Base-by-base conservation (phyloP, 1,140 invertebrate genomes). In the Antheraea pernyi region DNA sequence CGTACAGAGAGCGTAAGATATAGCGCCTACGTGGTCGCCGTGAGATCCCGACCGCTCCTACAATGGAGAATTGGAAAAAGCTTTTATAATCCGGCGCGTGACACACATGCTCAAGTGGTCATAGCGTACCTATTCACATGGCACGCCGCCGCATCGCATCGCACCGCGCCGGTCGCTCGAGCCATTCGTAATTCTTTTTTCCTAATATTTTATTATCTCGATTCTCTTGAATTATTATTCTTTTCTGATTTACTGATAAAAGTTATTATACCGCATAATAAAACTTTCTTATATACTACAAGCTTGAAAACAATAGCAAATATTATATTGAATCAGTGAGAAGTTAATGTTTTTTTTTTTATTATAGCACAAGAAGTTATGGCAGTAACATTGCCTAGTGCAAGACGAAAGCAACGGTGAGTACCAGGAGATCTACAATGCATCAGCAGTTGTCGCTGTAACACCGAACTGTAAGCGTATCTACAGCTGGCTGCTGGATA, bases 1-100 rank as follows among this genome's bases (percentile, higher is more conserved):
- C 86, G 87, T 80, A 88, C 84, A 81, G 81, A 81, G 85, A 86
- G 77, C 78, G 82, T 85, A 88, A 91, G 88, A 91, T 91, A 91
- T 91, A 85, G 88, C 88, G 82, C 84, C 86, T 91, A 91, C 89
- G 89, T 91, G 89, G 85, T 83, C 83, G 79, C 82, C 77, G 80
- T 73, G 82, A 81, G 86, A 81, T 82, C 81, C 78, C 79, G 69
- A 75, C 78, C 80, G 80, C 81, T 86, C 79, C 83, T 85, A 81
- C 87, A 86, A 89, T 89, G 80, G 87, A 85, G 89, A 91, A 91
- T 91, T 91, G 89, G 89, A 91, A 91, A 91, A 91, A 89, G 89
- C 89, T 91, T 91, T 91, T 91, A 91, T 91, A 91, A 91, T 91
- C 89, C 89, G 72, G 81, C 76, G 82, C 89, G 89, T 90, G 89